Percentiles rank a stretch among this genome's conserved stretches.
These are phyloP conservation scores for Meteorus cinctellus DNA, from an alignment of 2,888 invertebrate genomes.

Conservation along the genomic window DNA sequence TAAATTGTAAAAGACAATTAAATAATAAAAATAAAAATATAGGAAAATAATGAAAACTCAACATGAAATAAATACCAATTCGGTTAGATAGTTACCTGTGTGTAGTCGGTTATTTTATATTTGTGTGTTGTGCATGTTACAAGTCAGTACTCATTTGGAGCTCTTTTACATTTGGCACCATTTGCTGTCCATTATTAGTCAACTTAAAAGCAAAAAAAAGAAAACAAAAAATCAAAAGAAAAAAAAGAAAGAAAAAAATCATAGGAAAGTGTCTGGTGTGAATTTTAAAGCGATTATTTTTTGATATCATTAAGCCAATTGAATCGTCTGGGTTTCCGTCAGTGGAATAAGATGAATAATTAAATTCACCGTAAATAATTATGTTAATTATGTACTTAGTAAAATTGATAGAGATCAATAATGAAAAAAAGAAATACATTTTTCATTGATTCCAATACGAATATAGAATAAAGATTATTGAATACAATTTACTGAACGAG, in stretches of 20 bases:
- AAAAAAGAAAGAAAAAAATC: constrained; percentile 65
- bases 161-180: constrained; percentile 71
- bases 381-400: neutral
- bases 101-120: constrained; percentile 68
- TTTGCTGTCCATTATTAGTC: constrained; percentile 72
- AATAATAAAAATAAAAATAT: constrained; percentile 51
- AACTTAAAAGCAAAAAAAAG: constrained; percentile 72
- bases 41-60: constrained; percentile 51
- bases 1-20: constrained; percentile 35
- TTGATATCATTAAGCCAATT: neutral
- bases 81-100: constrained; percentile 72
- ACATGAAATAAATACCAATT: constrained; percentile 55
- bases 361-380: neutral
- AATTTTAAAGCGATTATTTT: neutral
- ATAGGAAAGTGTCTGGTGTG: constrained; percentile 40
- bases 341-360: neutral
- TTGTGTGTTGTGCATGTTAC: constrained; percentile 72
- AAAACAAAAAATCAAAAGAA: constrained; percentile 68
- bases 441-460: neutral
- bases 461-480: constrained; percentile 21
- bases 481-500: constrained; percentile 7
- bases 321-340: neutral
- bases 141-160: constrained; percentile 72
- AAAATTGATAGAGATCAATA: neutral
- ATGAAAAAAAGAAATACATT: constrained; percentile 9